Evolutionary conservation across 2,113 vertebrate genomes (phyloP).

Genomic region (Cebus imitator): DNA sequence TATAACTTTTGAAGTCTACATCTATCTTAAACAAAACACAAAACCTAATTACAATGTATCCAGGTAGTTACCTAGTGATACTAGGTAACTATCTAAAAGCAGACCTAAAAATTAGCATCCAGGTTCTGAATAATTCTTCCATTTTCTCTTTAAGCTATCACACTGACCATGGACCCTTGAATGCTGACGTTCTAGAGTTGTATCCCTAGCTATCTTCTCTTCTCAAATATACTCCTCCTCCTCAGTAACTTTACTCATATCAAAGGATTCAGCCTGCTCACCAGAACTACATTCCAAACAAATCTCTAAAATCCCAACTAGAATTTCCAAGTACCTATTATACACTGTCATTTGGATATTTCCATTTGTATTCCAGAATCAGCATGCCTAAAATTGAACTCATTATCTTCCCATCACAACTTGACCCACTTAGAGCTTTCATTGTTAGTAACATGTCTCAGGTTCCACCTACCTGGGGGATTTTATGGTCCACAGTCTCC

Average conservation of each 20-base stretch:
- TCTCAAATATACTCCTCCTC: background rate
- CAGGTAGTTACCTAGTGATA: background rate
- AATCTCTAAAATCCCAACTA: constrained; percentile 8
- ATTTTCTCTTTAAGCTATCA: background rate
- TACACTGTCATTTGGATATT: background rate
- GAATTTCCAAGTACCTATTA: background rate
- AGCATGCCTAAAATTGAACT: background rate
- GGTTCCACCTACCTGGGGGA: background rate
- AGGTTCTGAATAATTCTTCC: background rate
- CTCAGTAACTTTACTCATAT: background rate
- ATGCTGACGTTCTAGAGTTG: background rate
- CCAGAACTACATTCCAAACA: background rate
- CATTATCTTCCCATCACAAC: background rate
- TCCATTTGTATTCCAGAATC: background rate
- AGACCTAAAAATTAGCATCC: background rate
- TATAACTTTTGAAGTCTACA: background rate
- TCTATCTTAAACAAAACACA: background rate
- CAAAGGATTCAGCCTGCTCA: background rate
- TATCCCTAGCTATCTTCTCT: background rate
- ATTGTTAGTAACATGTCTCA: background rate
- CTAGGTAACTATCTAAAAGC: no score
- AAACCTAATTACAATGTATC: background rate
- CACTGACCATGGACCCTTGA: background rate
- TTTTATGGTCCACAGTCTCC: background rate
- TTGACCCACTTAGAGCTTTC: background rate